Evolutionary conservation across 2,113 vertebrate species (phyloP).

Genomic region (Serilophus lunatus): DNA sequence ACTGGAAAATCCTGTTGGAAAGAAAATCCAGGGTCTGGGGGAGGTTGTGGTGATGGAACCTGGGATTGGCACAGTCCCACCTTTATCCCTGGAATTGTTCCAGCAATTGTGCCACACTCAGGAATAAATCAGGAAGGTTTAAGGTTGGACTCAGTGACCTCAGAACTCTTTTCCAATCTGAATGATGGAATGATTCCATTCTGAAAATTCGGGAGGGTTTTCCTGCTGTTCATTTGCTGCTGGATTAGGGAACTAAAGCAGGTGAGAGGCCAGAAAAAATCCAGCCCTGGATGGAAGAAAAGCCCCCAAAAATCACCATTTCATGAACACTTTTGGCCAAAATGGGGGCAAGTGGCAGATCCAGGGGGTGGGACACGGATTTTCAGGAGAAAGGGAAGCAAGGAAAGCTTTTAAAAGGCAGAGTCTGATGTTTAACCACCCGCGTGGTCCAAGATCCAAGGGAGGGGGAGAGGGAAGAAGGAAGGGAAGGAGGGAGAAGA

Average conservation of each 20-base stretch:
- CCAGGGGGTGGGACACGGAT: rapidly evolving
- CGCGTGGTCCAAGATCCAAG: too few relatives aligned
- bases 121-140: neutral
- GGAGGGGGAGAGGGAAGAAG: neutral
- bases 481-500: neutral
- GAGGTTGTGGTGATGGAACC: neutral
- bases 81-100: neutral
- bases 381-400: neutral
- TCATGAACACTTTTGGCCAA: neutral
- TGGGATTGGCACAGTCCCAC: neutral
- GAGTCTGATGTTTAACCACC: too few relatives aligned
- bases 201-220: rapidly evolving
- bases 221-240: neutral
- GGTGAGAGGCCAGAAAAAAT: neutral
- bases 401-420: neutral
- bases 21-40: neutral
- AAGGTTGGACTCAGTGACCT: neutral
- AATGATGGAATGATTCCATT: rapidly evolving
- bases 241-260: neutral
- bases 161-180: neutral
- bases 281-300: neutral
- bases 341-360: neutral
- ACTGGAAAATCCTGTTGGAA: neutral
- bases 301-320: neutral
- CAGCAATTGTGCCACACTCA: too few relatives aligned